These are phyloP conservation scores for Erebia epiphron DNA, from an alignment of 2,888 invertebrate genomes.

Conservation along the genomic window DNA sequence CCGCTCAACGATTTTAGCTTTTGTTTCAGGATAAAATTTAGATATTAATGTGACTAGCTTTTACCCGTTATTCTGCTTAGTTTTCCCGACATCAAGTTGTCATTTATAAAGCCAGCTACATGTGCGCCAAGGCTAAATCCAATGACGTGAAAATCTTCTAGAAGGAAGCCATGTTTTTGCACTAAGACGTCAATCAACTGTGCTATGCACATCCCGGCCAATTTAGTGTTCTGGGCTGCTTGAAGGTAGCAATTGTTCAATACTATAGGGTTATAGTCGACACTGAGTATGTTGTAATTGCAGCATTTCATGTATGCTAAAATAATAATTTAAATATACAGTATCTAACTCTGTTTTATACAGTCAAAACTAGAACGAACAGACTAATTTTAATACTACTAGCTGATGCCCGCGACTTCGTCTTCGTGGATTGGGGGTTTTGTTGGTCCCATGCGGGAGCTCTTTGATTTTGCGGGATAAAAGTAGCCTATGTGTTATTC, in stretches of 20 bases:
- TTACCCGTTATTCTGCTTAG: constrained; percentile 82
- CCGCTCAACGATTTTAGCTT: too few species aligned
- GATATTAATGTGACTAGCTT: not conserved
- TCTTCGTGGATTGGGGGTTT: too few species aligned
- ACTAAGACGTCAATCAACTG: constrained; percentile 82
- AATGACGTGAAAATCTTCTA: constrained; percentile 82
- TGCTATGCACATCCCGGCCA: constrained; percentile 84
- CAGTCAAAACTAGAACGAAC: too few species aligned
- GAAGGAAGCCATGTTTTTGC: constrained; percentile 57
- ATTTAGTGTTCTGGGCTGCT: constrained; percentile 81
- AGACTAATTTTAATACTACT: too few species aligned
- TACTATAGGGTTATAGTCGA: constrained; percentile 84
- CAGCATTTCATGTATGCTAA: constrained; percentile 79
- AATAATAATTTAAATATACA: constrained; percentile 40
- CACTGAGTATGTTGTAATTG: constrained; percentile 83
- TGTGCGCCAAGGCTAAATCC: constrained; percentile 87
- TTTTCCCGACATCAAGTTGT: constrained; percentile 68
- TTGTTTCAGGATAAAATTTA: not conserved
- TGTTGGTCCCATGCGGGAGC: too few species aligned
- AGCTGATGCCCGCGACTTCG: too few species aligned
- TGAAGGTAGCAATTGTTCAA: constrained; percentile 83
- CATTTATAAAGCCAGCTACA: constrained; percentile 78
- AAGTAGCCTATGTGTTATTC: too few species aligned
- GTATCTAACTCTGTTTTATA: not conserved
- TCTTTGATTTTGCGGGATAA: too few species aligned